Conservation (phyloP, 1,140 invertebrate genomes). For the Anoplolepis gracilipes region DNA sequence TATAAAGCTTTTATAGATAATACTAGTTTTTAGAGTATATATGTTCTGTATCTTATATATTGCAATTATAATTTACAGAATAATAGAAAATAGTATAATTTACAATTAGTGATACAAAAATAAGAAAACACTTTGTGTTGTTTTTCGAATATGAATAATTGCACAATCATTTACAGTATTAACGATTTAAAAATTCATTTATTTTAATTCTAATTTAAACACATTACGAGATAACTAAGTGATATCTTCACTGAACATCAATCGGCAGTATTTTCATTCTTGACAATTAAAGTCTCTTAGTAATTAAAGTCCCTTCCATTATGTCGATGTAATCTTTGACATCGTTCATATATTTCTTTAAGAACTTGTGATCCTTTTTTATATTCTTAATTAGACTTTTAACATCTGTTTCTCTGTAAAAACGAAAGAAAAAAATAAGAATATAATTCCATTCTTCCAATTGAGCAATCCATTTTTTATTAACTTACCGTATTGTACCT, state of each 20-base stretch:
- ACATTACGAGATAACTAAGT: not conserved
- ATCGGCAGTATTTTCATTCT: not conserved
- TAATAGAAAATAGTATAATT: slow-evolving; percentile 8
- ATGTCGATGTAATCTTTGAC: slow-evolving; percentile 77
- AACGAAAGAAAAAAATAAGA: not conserved
- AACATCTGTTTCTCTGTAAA: slow-evolving; percentile 74
- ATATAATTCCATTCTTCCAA: not conserved
- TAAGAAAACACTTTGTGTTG: not conserved
- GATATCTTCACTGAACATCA: not conserved
- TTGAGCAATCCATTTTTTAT: not conserved
- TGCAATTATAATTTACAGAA: not conserved
- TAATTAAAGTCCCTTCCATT: slow-evolving; percentile 67
- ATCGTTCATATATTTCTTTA: slow-evolving; percentile 76
- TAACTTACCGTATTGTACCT: slow-evolving; percentile 75
- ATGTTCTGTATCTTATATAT: not conserved
- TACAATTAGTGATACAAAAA: slow-evolving; percentile 9
- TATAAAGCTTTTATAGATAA: too few relatives aligned
- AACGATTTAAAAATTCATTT: slow-evolving; percentile 23
- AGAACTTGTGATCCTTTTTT: slow-evolving; percentile 76
- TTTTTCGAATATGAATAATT: not conserved
- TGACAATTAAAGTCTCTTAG: not conserved
- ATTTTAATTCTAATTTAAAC: not conserved
- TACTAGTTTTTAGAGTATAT: not conserved
- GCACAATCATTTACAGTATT: not conserved
- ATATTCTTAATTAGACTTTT: slow-evolving; percentile 76